phyloP scores from a whole-genome alignment of 2,797 vertebrate genomes.

The Cercopithecus mitis region DNA sequence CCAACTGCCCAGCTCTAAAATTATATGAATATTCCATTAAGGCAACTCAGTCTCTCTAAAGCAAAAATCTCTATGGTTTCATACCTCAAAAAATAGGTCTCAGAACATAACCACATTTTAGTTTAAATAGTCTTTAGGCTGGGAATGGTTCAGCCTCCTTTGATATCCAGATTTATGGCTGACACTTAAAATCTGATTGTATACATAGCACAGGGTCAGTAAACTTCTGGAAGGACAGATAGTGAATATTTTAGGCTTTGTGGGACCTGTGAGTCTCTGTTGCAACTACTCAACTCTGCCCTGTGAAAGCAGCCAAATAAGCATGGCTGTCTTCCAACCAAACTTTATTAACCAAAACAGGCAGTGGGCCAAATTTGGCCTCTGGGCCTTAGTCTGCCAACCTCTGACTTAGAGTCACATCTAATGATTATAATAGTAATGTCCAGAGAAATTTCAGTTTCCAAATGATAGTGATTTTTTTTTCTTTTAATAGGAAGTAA shows the following conservation, averaged over 20 bases:
- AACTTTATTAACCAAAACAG: slow-evolving; percentile 22
- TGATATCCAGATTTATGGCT: neutral
- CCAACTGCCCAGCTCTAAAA: neutral
- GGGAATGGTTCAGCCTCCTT: neutral
- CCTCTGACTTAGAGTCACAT: neutral
- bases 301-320: neutral
- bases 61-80: neutral
- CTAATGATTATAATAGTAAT: neutral
- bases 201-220: neutral
- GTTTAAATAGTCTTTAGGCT: neutral
- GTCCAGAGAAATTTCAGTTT: slow-evolving; percentile 14
- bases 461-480: neutral
- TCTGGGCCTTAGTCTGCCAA: neutral
- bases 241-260: neutral
- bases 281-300: neutral
- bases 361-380: neutral
- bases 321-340: neutral
- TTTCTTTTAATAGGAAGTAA: slow-evolving; percentile 10
- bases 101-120: neutral
- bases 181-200: neutral
- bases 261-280: neutral
- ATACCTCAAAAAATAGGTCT: neutral
- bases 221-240: neutral
- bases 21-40: neutral
- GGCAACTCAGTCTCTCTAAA: neutral